Evolutionary conservation across 2,113 vertebrate species (phyloP), one percentile per base, ranked within the genome.

Genomic region (Calyptommatus sinebrachiatus): DNA sequence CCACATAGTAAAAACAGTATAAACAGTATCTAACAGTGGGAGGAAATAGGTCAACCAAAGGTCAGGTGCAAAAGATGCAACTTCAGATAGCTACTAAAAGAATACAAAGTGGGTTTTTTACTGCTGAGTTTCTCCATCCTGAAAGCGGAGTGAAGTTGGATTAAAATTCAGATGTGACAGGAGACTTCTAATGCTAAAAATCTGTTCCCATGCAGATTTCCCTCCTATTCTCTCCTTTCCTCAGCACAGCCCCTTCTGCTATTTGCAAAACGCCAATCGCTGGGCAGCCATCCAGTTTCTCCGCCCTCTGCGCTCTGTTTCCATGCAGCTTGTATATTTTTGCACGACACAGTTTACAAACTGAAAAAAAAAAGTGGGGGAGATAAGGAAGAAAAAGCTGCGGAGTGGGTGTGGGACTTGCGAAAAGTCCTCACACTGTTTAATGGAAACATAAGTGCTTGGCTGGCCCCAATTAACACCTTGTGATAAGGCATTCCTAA

Each of bases 381-480:
- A 10, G 57, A 24, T 20, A 41, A 41, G 1, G 28, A 14, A 12
- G 50, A 12, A n/a, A n/a, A n/a, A 12, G 18, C 14, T 50, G 12
- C n/a, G 24, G 18, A 24, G 12, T 41, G 35, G 35, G 35, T 2
- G 35, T 1, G 1, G 1, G 9, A 83, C 91, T 92, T 90, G 93
- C 89, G 93, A 94, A 92, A 91, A 94, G 91, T 93, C 88, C 93
- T 94, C 96, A 95, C 96, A 94, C 96, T 96, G 93, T 95, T 97
- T 97, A 97, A 97, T 96, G 95, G 95, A 94, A 97, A 96, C 94
- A 91, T 96, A 97, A 96, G 96, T 96, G 95, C 95, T 94, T 97
- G 95, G 95, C 96, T 97, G 97, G 96, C 96, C 97, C 97, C 97
- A 99, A 99, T 99, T 98, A 99, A 98, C 97, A 98, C 97, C 96